A percentile compares a stretch with the other conserved stretches of the same genome.
Conservation (phyloP, 2,797 vertebrate genomes). For the Odontamblyopus rebecca region DNA sequence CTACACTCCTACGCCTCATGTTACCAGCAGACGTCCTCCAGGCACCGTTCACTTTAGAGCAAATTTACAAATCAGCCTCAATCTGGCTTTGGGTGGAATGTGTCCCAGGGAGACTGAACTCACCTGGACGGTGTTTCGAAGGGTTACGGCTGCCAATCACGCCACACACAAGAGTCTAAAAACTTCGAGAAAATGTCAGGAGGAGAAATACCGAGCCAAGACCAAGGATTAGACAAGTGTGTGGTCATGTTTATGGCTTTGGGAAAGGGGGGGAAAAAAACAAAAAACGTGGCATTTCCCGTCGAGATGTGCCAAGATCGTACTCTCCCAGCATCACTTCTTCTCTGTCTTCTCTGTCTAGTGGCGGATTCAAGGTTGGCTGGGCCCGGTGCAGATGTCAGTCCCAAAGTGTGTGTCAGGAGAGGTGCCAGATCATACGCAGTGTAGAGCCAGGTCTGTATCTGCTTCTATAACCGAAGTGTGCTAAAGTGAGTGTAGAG, state of each 20-base stretch:
- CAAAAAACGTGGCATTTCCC: constrained; percentile 65
- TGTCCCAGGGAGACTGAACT: constrained; percentile 46
- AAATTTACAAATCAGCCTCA: constrained; percentile 54
- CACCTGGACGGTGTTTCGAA: constrained; percentile 58
- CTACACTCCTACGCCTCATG: constrained; percentile 48
- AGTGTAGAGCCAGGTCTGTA: constrained; percentile 15
- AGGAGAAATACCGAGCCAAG: constrained; percentile 15
- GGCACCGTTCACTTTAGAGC: constrained; percentile 32
- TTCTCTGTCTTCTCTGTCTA: constrained; percentile 22
- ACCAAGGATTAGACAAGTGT: constrained; percentile 53
- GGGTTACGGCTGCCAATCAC: constrained; percentile 47
- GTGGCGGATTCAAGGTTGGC: constrained; percentile 22
- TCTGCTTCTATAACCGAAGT: constrained; percentile 25
- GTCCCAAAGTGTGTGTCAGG: constrained; percentile 22
- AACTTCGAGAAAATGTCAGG: constrained; percentile 3
- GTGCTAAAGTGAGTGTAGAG: no score
- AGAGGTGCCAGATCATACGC: constrained; percentile 44
- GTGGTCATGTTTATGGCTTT: constrained; percentile 68
- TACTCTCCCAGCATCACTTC: constrained; percentile 31
- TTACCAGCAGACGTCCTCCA: constrained; percentile 47
- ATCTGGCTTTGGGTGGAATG: constrained; percentile 46
- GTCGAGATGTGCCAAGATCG: constrained; percentile 45
- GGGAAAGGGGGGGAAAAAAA: constrained; percentile 20
- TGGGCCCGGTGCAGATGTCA: constrained; percentile 24
- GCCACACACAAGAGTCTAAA: constrained; percentile 14